Conservation (phyloP, 37 sponge, comb jelly and placozoan genomes). For the Lycopodina hypogea region DNA sequence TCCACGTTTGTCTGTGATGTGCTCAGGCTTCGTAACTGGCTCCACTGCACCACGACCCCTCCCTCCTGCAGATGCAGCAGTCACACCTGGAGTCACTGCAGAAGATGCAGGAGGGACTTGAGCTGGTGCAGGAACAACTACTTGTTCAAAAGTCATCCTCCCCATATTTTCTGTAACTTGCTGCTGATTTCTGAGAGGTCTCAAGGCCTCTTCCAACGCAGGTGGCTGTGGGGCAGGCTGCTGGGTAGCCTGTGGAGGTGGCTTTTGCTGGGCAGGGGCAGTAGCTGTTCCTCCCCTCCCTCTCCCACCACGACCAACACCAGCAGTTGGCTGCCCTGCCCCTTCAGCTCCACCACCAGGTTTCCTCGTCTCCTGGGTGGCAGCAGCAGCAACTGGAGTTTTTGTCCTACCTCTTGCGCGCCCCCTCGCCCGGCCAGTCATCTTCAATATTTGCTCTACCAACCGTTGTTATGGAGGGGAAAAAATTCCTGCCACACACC, state of each 20-base stretch:
- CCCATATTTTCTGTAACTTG: not conserved
- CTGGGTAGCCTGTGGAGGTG: not conserved
- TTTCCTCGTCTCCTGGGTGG: slow-evolving; percentile 15
- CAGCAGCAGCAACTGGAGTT: too few species aligned
- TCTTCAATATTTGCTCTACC: too few species aligned
- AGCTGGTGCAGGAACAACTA: too few species aligned
- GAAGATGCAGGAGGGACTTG: not conserved
- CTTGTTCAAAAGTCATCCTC: not conserved
- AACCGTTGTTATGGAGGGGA: too few species aligned
- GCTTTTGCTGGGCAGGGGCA: slow-evolving; percentile 1
- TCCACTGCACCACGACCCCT: slow-evolving; percentile 25
- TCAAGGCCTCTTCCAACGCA: not conserved
- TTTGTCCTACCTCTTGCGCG: slow-evolving; percentile 56
- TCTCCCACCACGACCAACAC: slow-evolving; percentile 63
- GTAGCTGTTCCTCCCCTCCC: slow-evolving; percentile 34
- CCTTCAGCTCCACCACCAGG: slow-evolving; percentile 41
- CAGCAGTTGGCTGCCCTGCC: slow-evolving; percentile 1
- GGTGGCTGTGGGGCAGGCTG: slow-evolving; percentile 2
- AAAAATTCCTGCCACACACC: too few species aligned
- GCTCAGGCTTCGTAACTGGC: slow-evolving; percentile 61
- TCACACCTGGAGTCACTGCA: too few species aligned
- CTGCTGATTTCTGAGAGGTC: not conserved
- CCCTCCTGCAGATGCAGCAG: slow-evolving; percentile 9
- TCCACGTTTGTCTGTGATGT: slow-evolving; percentile 73
- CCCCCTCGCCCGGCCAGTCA: slow-evolving; percentile 47